phyloP scores from a whole-genome alignment of 2,888 invertebrate genomes.

The Oasisia sp. region DNA sequence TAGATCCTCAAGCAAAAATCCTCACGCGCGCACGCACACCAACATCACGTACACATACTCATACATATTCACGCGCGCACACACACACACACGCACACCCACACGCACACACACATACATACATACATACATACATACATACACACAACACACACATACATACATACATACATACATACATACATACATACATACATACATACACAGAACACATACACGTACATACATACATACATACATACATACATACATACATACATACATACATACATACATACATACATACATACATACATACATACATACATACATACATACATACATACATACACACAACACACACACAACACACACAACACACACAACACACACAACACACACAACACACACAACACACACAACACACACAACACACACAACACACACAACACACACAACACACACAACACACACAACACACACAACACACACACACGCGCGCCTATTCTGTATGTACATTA shows the following conservation, averaged over 20 bases:
- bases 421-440: no score
- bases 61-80: not conserved
- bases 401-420: not conserved
- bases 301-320: no score
- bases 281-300: not conserved
- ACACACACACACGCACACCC: constrained; percentile 14
- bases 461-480: no score
- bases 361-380: not conserved
- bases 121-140: not conserved
- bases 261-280: not conserved
- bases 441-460: no score
- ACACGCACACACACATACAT: no score
- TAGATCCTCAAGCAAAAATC: no score
- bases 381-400: not conserved
- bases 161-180: not conserved
- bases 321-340: not conserved
- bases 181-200: not conserved
- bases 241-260: constrained; percentile 7
- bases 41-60: constrained; percentile 20
- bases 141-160: constrained; percentile 25
- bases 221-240: not conserved
- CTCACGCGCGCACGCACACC: constrained; percentile 23
- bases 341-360: not conserved
- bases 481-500: not conserved
- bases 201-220: not conserved